These are phyloP conservation scores for Heliopora coerulea DNA, from an alignment of 92 coral and sea anemone genomes.

Conservation along the genomic window DNA sequence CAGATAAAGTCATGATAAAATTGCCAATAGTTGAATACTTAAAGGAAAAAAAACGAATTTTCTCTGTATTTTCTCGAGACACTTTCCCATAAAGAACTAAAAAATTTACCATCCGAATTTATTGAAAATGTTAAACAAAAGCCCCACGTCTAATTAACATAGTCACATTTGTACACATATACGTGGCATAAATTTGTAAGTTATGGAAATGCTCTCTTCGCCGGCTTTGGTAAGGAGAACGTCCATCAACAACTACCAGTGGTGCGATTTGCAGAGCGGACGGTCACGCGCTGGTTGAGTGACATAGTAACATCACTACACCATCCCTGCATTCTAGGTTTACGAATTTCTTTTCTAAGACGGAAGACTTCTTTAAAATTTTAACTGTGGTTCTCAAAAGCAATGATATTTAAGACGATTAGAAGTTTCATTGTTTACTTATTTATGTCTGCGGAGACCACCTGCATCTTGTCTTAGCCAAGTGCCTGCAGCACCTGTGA, in stretches of 20 bases:
- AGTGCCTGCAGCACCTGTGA: no score
- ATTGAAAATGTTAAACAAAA: neutral
- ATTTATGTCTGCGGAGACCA: conserved; percentile 38
- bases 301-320: neutral
- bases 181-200: conserved; percentile 5
- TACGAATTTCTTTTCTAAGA: neutral
- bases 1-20: conserved; percentile 30
- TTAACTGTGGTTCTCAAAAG: conserved; percentile 32
- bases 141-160: neutral
- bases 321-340: neutral
- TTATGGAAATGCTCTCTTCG: conserved; percentile 20
- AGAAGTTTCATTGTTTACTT: conserved; percentile 33
- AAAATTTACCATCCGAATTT: neutral
- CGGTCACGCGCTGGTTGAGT: neutral
- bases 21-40: conserved; percentile 19
- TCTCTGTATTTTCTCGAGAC: conserved; percentile 13
- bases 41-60: neutral
- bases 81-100: no score
- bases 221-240: conserved; percentile 14
- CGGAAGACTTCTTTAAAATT: conserved; percentile 6
- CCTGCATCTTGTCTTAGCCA: conserved; percentile 37
- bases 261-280: neutral
- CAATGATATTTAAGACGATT: conserved; percentile 32
- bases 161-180: conserved; percentile 2
- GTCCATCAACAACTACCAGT: conserved; percentile 23